Percentiles rank a stretch among this genome's conserved stretches.
Evolutionary conservation across 92 coral and sea anemone genomes (phyloP).

Genomic region (Epizoanthus fatuus): DNA sequence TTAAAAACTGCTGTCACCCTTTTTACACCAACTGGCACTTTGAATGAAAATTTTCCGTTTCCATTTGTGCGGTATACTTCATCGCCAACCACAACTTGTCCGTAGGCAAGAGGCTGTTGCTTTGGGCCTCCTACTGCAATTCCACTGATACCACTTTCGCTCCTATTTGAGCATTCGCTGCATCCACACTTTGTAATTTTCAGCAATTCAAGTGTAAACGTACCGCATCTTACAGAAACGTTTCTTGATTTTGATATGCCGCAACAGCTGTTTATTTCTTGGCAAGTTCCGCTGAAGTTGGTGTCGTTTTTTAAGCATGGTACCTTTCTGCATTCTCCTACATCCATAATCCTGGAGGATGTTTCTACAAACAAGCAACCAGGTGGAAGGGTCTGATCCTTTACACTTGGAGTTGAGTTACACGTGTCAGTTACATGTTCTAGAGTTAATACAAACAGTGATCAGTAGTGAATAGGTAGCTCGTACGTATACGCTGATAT

Average conservation of each 20-base stretch:
- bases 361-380: conserved; percentile 52
- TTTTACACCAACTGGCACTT: conserved; percentile 25
- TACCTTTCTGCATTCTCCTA: conserved; percentile 42
- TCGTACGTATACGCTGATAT: no score
- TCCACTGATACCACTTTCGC: conserved; percentile 9
- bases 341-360: conserved; percentile 31
- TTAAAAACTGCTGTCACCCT: conserved; percentile 47
- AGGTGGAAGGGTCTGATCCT: conserved; percentile 34
- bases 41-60: conserved; percentile 43
- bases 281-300: neutral
- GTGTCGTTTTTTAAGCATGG: conserved; percentile 34
- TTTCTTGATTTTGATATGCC: neutral
- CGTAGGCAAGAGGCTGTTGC: conserved; percentile 40
- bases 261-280: conserved; percentile 43
- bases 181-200: conserved; percentile 49
- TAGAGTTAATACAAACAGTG: neutral
- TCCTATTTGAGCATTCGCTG: conserved; percentile 20
- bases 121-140: conserved; percentile 53
- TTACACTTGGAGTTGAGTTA: conserved; percentile 9
- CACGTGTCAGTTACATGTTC: conserved; percentile 48
- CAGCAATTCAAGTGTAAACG: conserved; percentile 10
- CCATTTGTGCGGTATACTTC: conserved; percentile 25
- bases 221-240: conserved; percentile 29
- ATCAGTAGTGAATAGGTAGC: no score
- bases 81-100: conserved; percentile 36